These are phyloP conservation scores for Brachionus sp. DNA, from an alignment of 1,140 invertebrate species.

Conservation along the genomic window DNA sequence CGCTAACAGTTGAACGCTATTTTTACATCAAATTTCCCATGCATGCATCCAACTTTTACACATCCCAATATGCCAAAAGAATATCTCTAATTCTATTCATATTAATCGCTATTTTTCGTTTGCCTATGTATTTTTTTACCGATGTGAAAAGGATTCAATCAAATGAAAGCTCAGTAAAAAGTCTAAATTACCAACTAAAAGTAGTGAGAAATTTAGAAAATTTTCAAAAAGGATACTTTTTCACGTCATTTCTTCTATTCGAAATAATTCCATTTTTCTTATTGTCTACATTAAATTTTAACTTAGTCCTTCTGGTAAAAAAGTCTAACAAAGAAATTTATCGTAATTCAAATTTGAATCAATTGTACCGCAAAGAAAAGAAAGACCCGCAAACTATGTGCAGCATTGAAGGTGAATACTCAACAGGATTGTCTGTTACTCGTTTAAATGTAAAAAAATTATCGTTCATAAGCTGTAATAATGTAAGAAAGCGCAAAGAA, in stretches of 20 bases:
- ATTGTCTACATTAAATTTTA: conserved; percentile 35
- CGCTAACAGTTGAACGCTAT: conserved; percentile 54
- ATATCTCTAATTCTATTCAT: not conserved
- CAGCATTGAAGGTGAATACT: not conserved
- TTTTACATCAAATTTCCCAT: conserved; percentile 44
- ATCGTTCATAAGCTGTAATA: not conserved
- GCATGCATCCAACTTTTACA: conserved; percentile 37
- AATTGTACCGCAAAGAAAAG: not conserved
- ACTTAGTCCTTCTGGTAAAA: conserved; percentile 27
- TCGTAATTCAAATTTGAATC: not conserved
- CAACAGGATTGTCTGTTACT: not conserved
- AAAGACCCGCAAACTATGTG: not conserved
- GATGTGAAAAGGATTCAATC: conserved; percentile 11
- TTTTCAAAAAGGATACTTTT: conserved; percentile 30
- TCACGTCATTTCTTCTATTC: conserved; percentile 12
- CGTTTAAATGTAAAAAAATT: not conserved
- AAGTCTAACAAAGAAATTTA: conserved; percentile 31
- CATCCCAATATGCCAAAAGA: conserved; percentile 3
- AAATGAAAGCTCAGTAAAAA: not conserved
- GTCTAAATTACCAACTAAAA: not conserved
- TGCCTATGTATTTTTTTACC: conserved; percentile 29
- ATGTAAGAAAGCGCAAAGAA: conserved; percentile 37
- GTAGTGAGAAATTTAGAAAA: not conserved
- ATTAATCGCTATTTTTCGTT: not conserved
- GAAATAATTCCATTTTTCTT: conserved; percentile 41